Percentiles rank a stretch among this genome's conserved stretches.
Evolutionary conservation across 2,888 invertebrate genomes (phyloP).

Genomic region (Eulithis testata): DNA sequence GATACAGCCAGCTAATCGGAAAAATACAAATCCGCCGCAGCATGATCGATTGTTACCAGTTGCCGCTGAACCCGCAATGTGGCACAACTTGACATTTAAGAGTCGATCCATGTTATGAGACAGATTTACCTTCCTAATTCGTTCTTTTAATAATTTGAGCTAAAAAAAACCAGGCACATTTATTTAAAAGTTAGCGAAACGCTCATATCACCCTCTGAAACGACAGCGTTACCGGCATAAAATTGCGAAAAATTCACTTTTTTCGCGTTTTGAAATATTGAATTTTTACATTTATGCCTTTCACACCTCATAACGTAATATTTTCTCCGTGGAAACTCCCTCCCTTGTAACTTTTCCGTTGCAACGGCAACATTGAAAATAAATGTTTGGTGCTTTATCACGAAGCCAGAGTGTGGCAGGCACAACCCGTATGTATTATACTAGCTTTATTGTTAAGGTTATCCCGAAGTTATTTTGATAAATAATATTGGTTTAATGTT

Average conservation of each 20-base stretch:
- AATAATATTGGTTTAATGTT: conserved; percentile 21
- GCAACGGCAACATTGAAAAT: conserved; percentile 80
- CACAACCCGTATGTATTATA: conserved; percentile 40
- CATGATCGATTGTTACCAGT: conserved; percentile 75
- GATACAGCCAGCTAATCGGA: conserved; percentile 77
- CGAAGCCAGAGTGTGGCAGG: conserved; percentile 57
- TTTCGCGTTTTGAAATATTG: conserved; percentile 76
- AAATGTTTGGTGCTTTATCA: conserved; percentile 82
- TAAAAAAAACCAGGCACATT: conserved; percentile 22
- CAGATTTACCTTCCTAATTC: conserved; percentile 4
- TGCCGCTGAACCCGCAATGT: conserved; percentile 37
- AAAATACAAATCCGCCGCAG: conserved; percentile 77
- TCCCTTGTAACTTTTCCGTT: conserved; percentile 75
- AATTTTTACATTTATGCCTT: conserved; percentile 84
- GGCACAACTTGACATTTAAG: conserved; percentile 43
- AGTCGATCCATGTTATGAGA: conserved; percentile 34
- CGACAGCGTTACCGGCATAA: conserved; percentile 65
- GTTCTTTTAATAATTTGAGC: conserved; percentile 10
- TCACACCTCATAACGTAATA: conserved; percentile 85
- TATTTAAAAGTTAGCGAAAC: conserved; percentile 35
- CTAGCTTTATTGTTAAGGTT: conserved; percentile 50
- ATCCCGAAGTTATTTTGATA: conserved; percentile 38
- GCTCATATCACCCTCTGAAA: conserved; percentile 53
- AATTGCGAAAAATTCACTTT: conserved; percentile 74
- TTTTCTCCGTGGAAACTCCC: conserved; percentile 72